Base-by-base conservation (phyloP, 1,140 invertebrate species). In the Papilio polytes region DNA sequence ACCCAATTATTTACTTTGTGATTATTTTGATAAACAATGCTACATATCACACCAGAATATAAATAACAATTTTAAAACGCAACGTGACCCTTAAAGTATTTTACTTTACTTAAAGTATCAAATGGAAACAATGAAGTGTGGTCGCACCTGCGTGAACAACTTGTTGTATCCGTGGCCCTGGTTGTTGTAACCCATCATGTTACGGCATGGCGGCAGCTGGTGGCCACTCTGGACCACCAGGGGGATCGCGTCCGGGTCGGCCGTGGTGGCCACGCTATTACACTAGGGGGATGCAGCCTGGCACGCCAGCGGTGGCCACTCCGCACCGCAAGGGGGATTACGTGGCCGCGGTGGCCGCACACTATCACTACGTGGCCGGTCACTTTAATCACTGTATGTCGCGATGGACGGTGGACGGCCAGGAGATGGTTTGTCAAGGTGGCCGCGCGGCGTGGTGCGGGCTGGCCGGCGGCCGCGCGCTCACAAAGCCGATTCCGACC, bases 141-240 rank as follows among this genome's bases (percentile, higher is more conserved):
- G 87, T 20, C 92, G 89, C 95, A 98, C 97, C 97, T 98, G 98
- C 84, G 97, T 98, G 93, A 98, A 98, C 89, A 98, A 96, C 96
- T 98, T 98, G 96, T 98, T 98, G 96, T 98, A 98, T 95, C 97
- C 97, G 89, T 97, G 96, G 95, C 97, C 97, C 94, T 97, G 97
- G 92, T 95, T 96, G 94, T 97, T 97, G 96, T 98, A 98, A 91
- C 97, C 97, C 95, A 97, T 97, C 89, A 94, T 94, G 87, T 91
- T 94, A 91, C 93, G 93, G 83, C 94, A 94, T 94, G 92, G 90
- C 80, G 87, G 88, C 80, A 90, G 86, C 77, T 90, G 92, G 89
- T 91, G 90, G 90, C 90, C 89, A 78, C 90, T 89, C 83, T 91
- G 92, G 91, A 92, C 93, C 93, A 94, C 93, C 90, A 94, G 90